A percentile compares a stretch with the other conserved stretches of the same genome.
Conservation (phyloP, 2,113 vertebrate species). For the Aramus guarauna region DNA sequence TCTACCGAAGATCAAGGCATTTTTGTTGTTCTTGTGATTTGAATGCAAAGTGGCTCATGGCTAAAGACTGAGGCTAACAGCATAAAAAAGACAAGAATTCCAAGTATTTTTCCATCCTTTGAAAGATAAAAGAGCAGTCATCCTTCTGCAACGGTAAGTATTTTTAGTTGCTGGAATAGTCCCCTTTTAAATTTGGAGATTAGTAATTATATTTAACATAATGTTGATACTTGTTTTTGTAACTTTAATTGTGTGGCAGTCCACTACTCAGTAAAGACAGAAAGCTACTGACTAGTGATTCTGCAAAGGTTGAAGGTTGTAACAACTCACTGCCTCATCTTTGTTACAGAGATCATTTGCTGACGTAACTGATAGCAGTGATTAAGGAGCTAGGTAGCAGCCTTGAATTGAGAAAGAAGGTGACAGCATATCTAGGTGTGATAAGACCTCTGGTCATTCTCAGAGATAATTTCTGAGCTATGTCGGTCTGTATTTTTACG, state of each 20-base stretch:
- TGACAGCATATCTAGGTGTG: not conserved
- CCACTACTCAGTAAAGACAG: not conserved
- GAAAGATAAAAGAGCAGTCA: not conserved
- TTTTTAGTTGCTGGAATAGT: not conserved
- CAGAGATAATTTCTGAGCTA: not conserved
- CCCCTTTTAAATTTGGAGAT: not conserved
- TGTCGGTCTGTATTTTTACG: not conserved
- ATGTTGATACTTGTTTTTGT: not conserved
- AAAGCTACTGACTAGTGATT: not conserved
- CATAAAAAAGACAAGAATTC: not conserved
- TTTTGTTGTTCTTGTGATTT: not conserved
- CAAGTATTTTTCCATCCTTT: not conserved
- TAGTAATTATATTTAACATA: not conserved
- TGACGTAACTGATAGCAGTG: not conserved
- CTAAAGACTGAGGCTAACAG: not conserved
- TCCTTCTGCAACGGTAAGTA: not conserved
- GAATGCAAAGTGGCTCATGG: not conserved
- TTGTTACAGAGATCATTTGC: not conserved
- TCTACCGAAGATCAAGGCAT: not conserved
- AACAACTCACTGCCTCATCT: not conserved
- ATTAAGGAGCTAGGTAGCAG: not conserved
- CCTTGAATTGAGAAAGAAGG: not conserved
- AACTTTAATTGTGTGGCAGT: not conserved
- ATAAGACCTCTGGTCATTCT: not conserved
- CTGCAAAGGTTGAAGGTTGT: not conserved